Conservation (phyloP, 2,113 vertebrate species). For the Bambusicola thoracicus region DNA sequence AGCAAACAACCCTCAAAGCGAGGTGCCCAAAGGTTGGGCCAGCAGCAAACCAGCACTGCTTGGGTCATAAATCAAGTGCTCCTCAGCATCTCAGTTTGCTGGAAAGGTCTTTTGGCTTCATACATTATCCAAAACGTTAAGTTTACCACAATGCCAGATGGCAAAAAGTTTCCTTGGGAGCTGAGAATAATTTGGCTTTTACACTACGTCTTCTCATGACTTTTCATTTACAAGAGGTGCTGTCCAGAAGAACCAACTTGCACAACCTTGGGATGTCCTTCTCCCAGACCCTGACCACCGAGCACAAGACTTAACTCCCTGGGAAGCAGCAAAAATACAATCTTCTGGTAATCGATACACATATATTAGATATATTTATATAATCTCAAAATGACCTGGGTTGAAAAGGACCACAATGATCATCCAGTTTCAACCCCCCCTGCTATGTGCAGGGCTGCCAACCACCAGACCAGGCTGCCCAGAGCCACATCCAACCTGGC, state of each 20-base stretch:
- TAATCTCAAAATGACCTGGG: no score
- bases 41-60: neutral
- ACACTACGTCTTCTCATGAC: rapidly evolving
- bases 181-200: neutral
- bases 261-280: neutral
- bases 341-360: neutral
- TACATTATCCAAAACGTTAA: neutral
- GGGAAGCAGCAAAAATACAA: neutral
- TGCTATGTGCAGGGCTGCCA: no score
- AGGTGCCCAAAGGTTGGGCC: neutral
- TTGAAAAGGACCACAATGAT: no score
- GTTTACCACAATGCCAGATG: neutral
- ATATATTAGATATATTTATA: no score
- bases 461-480: no score
- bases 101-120: neutral
- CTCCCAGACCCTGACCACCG: neutral
- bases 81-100: neutral
- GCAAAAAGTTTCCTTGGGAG: neutral
- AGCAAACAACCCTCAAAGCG: neutral
- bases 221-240: neutral
- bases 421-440: no score
- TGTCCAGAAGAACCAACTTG: neutral
- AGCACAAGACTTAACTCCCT: neutral
- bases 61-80: neutral
- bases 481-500: no score